Evolutionary conservation across 2,797 vertebrate species (phyloP).

Genomic region (Anguilla megastoma): DNA sequence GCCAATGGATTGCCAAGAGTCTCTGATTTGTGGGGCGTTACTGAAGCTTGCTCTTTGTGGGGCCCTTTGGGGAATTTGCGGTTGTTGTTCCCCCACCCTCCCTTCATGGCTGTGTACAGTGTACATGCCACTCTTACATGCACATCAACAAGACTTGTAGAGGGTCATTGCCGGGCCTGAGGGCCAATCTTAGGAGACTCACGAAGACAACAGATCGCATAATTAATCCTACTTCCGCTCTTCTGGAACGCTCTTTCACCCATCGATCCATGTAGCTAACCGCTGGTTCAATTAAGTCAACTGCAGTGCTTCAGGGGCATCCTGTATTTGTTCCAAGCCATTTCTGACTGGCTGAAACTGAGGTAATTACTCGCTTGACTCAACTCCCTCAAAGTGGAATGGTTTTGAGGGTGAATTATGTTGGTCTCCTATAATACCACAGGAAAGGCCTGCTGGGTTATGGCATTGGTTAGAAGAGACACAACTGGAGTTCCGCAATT

Average conservation of each 20-base stretch:
- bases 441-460: neutral
- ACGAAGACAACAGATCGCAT: neutral
- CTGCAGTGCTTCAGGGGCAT: conserved; percentile 5
- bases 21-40: conserved; percentile 23
- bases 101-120: neutral
- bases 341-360: conserved; percentile 22
- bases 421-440: neutral
- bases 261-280: conserved; percentile 20
- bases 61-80: neutral
- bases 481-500: neutral
- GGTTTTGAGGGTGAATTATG: neutral
- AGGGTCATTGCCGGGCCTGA: neutral
- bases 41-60: neutral
- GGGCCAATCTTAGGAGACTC: neutral
- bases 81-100: neutral
- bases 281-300: conserved; percentile 6
- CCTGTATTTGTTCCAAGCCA: neutral
- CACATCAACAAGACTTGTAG: neutral
- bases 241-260: neutral
- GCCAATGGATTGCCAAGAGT: neutral
- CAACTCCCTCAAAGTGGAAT: conserved; percentile 1
- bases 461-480: neutral
- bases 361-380: conserved; percentile 13
- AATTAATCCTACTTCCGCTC: neutral
- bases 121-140: neutral